A percentile compares a stretch with the other conserved stretches of the same genome.
Evolutionary conservation across 2,888 invertebrate genomes (phyloP).

Genomic region (Acrobasis consociella): DNA sequence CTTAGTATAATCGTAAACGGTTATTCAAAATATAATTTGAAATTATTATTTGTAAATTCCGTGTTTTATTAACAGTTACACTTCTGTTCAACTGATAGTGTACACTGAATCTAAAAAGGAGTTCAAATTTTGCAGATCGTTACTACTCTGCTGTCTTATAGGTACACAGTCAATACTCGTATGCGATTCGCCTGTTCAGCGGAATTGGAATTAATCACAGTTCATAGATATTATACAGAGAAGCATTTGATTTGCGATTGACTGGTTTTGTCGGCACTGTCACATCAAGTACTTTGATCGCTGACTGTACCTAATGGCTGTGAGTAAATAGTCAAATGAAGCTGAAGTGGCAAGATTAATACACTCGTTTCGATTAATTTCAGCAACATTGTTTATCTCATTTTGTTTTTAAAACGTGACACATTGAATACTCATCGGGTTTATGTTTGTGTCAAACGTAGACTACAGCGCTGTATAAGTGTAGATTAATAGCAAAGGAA

Average conservation of each 20-base stretch:
- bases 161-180: no score
- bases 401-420: neutral
- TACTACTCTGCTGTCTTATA: neutral
- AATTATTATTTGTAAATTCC: no score
- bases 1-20: no score
- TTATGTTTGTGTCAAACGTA: neutral
- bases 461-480: no score
- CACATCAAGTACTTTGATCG: neutral
- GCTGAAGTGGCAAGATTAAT: neutral
- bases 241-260: neutral
- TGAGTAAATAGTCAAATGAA: neutral
- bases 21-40: no score
- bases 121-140: no score
- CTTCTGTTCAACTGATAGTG: no score
- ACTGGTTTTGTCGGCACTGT: neutral
- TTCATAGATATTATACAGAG: conserved; percentile 4
- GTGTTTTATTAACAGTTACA: no score
- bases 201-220: neutral
- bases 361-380: neutral
- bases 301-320: neutral
- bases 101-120: no score
- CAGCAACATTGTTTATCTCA: neutral
- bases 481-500: no score
- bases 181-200: neutral
- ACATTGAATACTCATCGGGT: neutral